These are phyloP conservation scores for Phortica variegata DNA, from an alignment of 1,140 invertebrate species.

Conservation along the genomic window DNA sequence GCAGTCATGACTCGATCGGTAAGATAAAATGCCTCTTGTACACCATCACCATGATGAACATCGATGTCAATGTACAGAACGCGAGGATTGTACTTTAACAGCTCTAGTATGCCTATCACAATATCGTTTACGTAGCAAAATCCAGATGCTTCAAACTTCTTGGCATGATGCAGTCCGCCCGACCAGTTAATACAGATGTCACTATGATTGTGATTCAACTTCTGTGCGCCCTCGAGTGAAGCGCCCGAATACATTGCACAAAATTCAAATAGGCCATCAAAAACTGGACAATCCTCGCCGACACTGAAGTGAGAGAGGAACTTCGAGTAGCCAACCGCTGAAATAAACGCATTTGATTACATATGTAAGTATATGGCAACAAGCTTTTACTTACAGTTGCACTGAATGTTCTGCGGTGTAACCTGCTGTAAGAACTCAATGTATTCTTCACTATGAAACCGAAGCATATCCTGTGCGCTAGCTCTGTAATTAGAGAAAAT, in stretches of 20 bases:
- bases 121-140: constrained; percentile 82
- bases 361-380: constrained; percentile 4
- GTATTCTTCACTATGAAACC: constrained; percentile 98
- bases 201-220: constrained; percentile 89
- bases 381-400: constrained; percentile 62
- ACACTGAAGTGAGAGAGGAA: constrained; percentile 94
- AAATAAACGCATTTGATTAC: constrained; percentile 1
- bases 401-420: constrained; percentile 87
- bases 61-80: constrained; percentile 99
- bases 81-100: constrained; percentile 91
- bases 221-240: constrained; percentile 91
- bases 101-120: constrained; percentile 95
- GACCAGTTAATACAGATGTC: constrained; percentile 99
- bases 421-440: constrained; percentile 96
- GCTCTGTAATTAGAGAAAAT: constrained; percentile 62
- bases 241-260: constrained; percentile 98
- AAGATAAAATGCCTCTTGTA: constrained; percentile 98
- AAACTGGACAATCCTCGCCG: constrained; percentile 98
- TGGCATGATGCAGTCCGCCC: constrained; percentile 98
- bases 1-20: constrained; percentile 99
- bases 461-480: constrained; percentile 93
- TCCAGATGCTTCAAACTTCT: constrained; percentile 96
- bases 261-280: constrained; percentile 98
- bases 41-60: constrained; percentile 99
- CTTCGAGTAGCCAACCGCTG: constrained; percentile 76